These are phyloP conservation scores for Hippasteria phrygiana DNA, from an alignment of 53 echinoderm and acorn worm genomes.

Conservation along the genomic window DNA sequence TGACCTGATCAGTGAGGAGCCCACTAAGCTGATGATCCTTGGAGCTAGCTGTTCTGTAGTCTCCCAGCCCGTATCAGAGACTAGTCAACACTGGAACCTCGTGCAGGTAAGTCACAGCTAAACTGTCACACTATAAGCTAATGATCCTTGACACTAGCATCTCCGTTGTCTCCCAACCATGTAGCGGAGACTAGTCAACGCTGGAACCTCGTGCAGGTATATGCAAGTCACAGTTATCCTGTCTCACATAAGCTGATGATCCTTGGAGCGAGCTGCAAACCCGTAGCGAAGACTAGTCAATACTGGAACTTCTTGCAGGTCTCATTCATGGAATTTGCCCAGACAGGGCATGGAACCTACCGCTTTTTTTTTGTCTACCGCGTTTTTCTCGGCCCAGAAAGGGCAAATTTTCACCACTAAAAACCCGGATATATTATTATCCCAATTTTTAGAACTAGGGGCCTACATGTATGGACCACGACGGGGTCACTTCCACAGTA, in stretches of 20 bases:
- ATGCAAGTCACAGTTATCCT: too few relatives aligned
- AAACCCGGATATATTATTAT: too few relatives aligned
- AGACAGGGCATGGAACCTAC: too few relatives aligned
- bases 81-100: constrained; percentile 38
- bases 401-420: too few relatives aligned
- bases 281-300: constrained; percentile 60
- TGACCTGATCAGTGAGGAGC: constrained; percentile 55
- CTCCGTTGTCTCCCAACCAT: constrained; percentile 65
- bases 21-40: constrained; percentile 55
- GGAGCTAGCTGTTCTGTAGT: constrained; percentile 68
- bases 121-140: too few relatives aligned
- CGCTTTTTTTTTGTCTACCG: too few relatives aligned
- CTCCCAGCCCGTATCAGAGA: constrained; percentile 70
- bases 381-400: too few relatives aligned
- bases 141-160: constrained; percentile 63
- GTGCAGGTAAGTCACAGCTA: constrained; percentile 24
- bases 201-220: constrained; percentile 38
- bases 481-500: too few relatives aligned
- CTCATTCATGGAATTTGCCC: too few relatives aligned
- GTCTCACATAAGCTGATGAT: constrained; percentile 59
- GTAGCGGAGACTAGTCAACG: constrained; percentile 62
- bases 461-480: too few relatives aligned
- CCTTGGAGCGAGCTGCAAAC: constrained; percentile 69
- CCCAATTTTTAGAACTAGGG: too few relatives aligned
- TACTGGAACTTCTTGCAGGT: too few relatives aligned